phyloP scores from a whole-genome alignment of 2,797 vertebrate genomes.

The Sphenodon punctatus region DNA sequence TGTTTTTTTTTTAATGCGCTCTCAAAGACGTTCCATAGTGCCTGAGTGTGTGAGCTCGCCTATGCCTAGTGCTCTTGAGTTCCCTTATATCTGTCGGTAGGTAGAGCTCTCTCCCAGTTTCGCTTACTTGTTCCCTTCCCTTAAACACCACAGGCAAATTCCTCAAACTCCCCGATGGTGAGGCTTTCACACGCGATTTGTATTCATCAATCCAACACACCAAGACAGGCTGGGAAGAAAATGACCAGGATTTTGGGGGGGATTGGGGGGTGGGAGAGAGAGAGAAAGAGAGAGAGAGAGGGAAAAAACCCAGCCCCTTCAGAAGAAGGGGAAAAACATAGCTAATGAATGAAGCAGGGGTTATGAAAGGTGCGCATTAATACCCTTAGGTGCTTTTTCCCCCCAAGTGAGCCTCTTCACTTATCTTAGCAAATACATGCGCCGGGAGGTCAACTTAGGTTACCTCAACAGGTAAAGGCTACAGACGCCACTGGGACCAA shows the following conservation, averaged over 20 bases:
- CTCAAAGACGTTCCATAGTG: slow-evolving; percentile 71
- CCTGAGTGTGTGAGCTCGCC: slow-evolving; percentile 56
- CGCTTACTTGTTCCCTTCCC: slow-evolving; percentile 84
- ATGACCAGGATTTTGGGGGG: slow-evolving; percentile 57
- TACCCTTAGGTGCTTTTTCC: slow-evolving; percentile 59
- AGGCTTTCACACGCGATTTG: slow-evolving; percentile 76
- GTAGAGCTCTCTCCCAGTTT: slow-evolving; percentile 79
- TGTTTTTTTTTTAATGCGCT: slow-evolving; percentile 58
- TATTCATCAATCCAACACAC: slow-evolving; percentile 77
- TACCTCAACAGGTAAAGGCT: slow-evolving; percentile 77
- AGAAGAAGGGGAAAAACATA: slow-evolving; percentile 48
- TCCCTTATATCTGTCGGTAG: slow-evolving; percentile 79
- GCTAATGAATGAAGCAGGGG: slow-evolving; percentile 65
- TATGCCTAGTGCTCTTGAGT: slow-evolving; percentile 67
- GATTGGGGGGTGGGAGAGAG: slow-evolving; percentile 45
- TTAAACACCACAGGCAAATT: slow-evolving; percentile 82
- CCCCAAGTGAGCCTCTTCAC: slow-evolving; percentile 56
- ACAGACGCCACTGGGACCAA: neutral
- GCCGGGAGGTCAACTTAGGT: slow-evolving; percentile 75
- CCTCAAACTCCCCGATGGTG: slow-evolving; percentile 80
- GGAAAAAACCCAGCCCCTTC: slow-evolving; percentile 19
- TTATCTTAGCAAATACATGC: slow-evolving; percentile 61
- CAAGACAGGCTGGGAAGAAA: slow-evolving; percentile 66
- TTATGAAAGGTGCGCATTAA: slow-evolving; percentile 73
- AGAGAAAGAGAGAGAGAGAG: slow-evolving; percentile 46